phyloP scores from a whole-genome alignment of 2,113 vertebrate genomes.

The Triplophysa tibetana region DNA sequence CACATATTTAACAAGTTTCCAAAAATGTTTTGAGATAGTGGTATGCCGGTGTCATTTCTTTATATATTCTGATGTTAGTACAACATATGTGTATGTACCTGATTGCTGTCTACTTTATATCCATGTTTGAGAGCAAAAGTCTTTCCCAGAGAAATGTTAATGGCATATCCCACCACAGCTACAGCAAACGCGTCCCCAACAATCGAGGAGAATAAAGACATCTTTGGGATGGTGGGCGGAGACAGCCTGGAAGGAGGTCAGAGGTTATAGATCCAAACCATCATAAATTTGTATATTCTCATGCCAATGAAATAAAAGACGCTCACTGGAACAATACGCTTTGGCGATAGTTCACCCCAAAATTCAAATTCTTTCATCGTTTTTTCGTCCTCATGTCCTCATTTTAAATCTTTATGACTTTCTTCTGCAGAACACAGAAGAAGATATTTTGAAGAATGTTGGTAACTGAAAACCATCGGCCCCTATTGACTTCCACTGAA shows the following conservation, averaged over 20 bases:
- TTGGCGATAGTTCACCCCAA: no score
- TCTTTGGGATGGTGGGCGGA: conserved; percentile 71
- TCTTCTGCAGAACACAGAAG: no score
- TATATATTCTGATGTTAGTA: neutral
- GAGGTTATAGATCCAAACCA: neutral
- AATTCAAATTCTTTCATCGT: no score
- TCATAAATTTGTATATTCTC: no score
- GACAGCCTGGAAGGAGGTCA: conserved; percentile 71
- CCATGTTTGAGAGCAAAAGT: conserved; percentile 90
- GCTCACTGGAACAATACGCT: no score
- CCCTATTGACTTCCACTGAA: no score
- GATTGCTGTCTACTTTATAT: conserved; percentile 94
- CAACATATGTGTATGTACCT: conserved; percentile 70
- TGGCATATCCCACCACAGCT: conserved; percentile 87
- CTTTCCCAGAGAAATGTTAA: conserved; percentile 90
- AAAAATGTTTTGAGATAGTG: no score
- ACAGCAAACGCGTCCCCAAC: conserved; percentile 85
- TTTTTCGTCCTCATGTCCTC: no score
- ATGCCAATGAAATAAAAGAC: no score
- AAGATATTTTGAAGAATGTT: no score
- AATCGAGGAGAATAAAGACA: conserved; percentile 71
- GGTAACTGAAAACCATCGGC: no score
- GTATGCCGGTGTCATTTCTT: neutral
- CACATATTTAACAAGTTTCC: neutral
- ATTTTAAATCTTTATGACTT: no score